Evolutionary conservation across 2,797 vertebrate genomes (phyloP), one percentile per base, ranked within the genome.

Genomic region (Lagocephalus sceleratus): DNA sequence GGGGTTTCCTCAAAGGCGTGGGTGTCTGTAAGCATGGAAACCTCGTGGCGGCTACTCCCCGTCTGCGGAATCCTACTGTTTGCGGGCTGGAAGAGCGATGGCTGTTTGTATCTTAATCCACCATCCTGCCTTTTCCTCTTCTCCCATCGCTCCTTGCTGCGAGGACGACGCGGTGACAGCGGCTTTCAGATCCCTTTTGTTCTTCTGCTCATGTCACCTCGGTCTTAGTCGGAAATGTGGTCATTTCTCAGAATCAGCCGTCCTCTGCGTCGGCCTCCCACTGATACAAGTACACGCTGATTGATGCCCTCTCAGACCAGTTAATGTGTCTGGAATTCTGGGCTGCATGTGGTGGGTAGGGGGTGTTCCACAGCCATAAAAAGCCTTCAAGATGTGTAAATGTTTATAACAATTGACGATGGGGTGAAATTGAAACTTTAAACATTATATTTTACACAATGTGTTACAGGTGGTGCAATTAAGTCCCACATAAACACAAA

Each of bases 211-310:
- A 20, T 55, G 51, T 57, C 46, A 44, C 16, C 4, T 67, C 48
- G 54, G 12, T 10, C 29, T 35, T 9, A 50, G 47, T 9, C 6
- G 26, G 3, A 26, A 8, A 26, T 29, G 8, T 29, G 26, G 26
- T 54, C 57, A 69, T 76, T 76, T 78, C 68, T 76, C 53, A 61
- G 61, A 81, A 71, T 51, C 48, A 59, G 45, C 70, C 50, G 48
- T 53, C 42, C 51, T 47, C 26, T 54, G 47, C 20, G 20, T 35
- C 32, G 21, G 25, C 10, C 14, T 44, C 17, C 49, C 26, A n/a
- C 41, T 15, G 21, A 41, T 9, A 20, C 6, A 57, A 57, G 60
- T 49, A 57, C 20, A 54, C 67, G 20, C 29, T 61, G 49, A 22
- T 38, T 17, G 26, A 25, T 15, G 35, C 14, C 9, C 15, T 14